Percentiles rank a stretch among this genome's conserved stretches.
Evolutionary conservation across 2,113 vertebrate genomes (phyloP).

Genomic region (Sylvia atricapilla): DNA sequence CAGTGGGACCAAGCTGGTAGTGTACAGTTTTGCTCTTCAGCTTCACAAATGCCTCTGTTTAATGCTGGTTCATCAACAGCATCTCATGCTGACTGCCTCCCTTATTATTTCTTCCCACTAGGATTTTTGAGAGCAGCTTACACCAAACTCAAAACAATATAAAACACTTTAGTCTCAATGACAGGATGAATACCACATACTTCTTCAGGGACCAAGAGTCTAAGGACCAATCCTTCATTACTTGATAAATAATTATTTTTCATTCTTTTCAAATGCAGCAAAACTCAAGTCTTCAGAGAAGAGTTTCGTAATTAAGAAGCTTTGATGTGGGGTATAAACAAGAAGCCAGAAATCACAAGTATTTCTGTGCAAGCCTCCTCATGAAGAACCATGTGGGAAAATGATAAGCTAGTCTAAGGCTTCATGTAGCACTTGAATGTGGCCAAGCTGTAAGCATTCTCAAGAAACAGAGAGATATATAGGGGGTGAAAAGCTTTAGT

Average conservation of each 20-base stretch:
- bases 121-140: background rate
- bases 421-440: background rate
- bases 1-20: background rate
- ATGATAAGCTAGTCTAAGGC: background rate
- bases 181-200: background rate
- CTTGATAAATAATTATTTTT: background rate
- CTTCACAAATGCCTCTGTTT: background rate
- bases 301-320: background rate
- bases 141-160: background rate
- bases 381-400: background rate
- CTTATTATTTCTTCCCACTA: background rate
- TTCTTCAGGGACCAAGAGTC: background rate
- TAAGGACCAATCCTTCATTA: background rate
- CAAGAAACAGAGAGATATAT: background rate
- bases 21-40: background rate
- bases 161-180: background rate
- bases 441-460: background rate
- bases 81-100: background rate
- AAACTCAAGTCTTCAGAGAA: background rate
- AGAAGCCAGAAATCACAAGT: background rate
- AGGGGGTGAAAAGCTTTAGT: background rate
- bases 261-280: background rate
- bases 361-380: background rate
- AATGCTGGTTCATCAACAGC: background rate
- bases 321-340: background rate